phyloP scores from a whole-genome alignment of 2,113 vertebrate genomes.

The Bothrops jararaca region DNA sequence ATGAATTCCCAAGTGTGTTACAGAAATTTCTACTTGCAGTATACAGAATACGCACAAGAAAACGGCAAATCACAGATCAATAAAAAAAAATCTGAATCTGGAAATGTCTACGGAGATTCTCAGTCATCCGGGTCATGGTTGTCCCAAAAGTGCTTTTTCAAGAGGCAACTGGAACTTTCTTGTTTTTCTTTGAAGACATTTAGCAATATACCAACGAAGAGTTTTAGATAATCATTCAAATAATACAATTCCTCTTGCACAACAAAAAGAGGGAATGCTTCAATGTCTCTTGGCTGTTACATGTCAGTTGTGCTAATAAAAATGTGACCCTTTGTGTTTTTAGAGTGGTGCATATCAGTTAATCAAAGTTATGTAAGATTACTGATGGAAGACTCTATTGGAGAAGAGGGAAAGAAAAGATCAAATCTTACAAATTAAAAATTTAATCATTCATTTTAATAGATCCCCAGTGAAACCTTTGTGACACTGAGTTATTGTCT shows the following conservation, averaged over 20 bases:
- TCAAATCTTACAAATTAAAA: conserved; percentile 1
- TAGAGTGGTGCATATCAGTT: neutral
- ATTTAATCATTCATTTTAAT: conserved; percentile 13
- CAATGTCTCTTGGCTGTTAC: neutral
- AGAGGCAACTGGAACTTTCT: too few relatives aligned
- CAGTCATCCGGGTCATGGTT: too few relatives aligned
- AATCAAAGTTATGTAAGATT: conserved; percentile 23
- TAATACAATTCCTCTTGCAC: neutral
- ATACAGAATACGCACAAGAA: neutral
- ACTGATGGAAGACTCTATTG: conserved; percentile 11
- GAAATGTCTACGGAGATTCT: neutral
- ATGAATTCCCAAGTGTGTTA: neutral
- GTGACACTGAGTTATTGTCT: conserved; percentile 20
- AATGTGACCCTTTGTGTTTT: neutral
- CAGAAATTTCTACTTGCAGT: neutral
- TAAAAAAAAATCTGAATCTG: neutral
- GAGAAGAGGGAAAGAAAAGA: neutral
- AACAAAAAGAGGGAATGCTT: neutral
- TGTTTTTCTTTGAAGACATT: too few relatives aligned
- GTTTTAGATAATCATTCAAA: neutral
- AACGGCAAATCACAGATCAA: neutral
- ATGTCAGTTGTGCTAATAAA: conserved; percentile 1
- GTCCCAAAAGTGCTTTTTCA: too few relatives aligned
- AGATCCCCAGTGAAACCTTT: conserved; percentile 3
- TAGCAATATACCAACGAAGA: neutral